phyloP scores from a whole-genome alignment of 2,113 vertebrate genomes.

The Chaetodon trifascialis region DNA sequence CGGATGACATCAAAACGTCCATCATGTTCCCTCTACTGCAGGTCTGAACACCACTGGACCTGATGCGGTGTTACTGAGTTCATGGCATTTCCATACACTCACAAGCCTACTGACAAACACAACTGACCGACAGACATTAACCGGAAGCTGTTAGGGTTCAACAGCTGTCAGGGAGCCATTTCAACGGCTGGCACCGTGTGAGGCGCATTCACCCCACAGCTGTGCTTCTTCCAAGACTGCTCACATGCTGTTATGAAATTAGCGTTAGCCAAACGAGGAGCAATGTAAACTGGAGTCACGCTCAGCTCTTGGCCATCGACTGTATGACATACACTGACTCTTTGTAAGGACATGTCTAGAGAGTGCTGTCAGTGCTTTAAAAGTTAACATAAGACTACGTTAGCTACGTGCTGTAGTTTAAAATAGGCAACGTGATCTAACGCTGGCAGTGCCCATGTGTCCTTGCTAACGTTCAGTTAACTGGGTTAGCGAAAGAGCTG shows the following conservation, averaged over 20 bases:
- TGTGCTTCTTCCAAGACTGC: constrained; percentile 14
- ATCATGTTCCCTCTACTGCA: not conserved
- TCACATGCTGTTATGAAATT: not conserved
- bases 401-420: not conserved
- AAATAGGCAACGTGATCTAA: constrained; percentile 44
- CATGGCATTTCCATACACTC: not conserved
- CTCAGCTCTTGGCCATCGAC: not conserved
- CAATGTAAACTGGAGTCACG: not conserved
- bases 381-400: not conserved
- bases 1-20: not conserved
- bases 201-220: constrained; percentile 8
- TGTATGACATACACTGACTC: not conserved
- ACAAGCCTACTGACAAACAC: not conserved
- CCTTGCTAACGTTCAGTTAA: constrained; percentile 41
- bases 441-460: constrained; percentile 52
- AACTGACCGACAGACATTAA: not conserved
- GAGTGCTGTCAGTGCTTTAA: not conserved
- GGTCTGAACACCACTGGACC: not conserved
- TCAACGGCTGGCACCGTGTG: constrained; percentile 30
- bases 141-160: constrained; percentile 2
- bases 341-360: not conserved
- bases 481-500: not conserved
- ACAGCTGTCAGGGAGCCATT: constrained; percentile 49
- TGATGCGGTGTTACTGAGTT: not conserved
- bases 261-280: not conserved